Conservation (phyloP, 2,113 vertebrate species). For the Myrmecobius fasciatus region DNA sequence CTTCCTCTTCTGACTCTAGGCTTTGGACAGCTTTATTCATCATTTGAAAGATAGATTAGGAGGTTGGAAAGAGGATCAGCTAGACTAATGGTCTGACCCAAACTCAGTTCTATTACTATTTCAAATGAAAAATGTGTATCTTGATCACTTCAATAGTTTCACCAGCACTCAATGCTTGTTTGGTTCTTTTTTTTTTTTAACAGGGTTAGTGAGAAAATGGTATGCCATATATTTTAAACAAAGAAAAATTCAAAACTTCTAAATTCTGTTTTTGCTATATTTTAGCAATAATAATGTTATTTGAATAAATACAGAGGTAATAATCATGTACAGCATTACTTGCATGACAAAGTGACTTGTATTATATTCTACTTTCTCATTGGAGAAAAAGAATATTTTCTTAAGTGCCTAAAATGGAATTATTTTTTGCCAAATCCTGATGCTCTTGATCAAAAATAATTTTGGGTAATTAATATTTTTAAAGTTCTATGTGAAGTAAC, state of each 20-base stretch:
- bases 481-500: background rate
- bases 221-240: conserved; percentile 25
- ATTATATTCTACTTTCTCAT: background rate
- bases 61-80: background rate
- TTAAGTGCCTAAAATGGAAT: conserved; percentile 14
- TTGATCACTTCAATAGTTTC: background rate
- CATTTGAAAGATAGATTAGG: background rate
- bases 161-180: conserved; percentile 3
- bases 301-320: background rate
- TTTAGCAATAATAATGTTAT: conserved; percentile 11
- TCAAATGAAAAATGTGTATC: background rate
- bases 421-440: conserved; percentile 6
- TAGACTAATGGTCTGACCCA: background rate
- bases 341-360: background rate
- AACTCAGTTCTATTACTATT: background rate
- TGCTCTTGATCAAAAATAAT: conserved; percentile 37
- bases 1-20: background rate
- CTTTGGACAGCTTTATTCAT: background rate
- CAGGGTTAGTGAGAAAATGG: background rate
- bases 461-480: conserved; percentile 1
- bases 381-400: background rate
- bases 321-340: background rate
- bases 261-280: conserved; percentile 24
- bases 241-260: conserved; percentile 23
- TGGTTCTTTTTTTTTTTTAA: conserved; percentile 26